These are phyloP conservation scores for Helogale parvula DNA, from an alignment of 2,113 vertebrate species.

Conservation along the genomic window DNA sequence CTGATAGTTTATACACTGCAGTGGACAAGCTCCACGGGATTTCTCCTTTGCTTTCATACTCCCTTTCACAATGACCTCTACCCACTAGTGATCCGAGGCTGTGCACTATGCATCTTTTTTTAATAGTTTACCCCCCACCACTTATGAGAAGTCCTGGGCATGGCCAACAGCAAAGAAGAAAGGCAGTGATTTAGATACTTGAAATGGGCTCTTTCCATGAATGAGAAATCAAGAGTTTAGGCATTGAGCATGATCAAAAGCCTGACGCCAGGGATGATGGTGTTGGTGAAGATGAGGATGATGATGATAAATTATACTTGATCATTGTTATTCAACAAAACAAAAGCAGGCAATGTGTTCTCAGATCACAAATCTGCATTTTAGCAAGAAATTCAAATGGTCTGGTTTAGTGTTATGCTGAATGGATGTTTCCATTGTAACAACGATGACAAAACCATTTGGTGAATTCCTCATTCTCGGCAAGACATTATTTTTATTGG, in stretches of 20 bases:
- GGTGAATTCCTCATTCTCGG: constrained; percentile 51
- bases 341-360: not conserved
- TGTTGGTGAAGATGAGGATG: not conserved
- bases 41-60: not conserved
- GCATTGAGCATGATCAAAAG: not conserved
- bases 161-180: not conserved
- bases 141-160: not conserved
- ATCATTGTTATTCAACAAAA: not conserved
- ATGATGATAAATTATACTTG: too few relatives aligned
- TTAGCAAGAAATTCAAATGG: constrained; percentile 39
- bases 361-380: not conserved
- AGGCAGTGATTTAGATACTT: not conserved
- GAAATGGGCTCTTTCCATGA: not conserved
- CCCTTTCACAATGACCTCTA: not conserved
- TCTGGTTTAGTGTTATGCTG: constrained; percentile 9
- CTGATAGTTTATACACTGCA: not conserved
- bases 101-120: not conserved
- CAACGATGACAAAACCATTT: constrained; percentile 60
- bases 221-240: not conserved
- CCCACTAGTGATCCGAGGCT: not conserved
- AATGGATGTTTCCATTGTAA: constrained; percentile 56
- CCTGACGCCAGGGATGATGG: not conserved
- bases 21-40: too few relatives aligned
- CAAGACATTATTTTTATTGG: constrained; percentile 67
- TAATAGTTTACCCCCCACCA: not conserved